Evolutionary conservation across 2,888 invertebrate genomes (phyloP).

Genomic region (Tribolium freemani): DNA sequence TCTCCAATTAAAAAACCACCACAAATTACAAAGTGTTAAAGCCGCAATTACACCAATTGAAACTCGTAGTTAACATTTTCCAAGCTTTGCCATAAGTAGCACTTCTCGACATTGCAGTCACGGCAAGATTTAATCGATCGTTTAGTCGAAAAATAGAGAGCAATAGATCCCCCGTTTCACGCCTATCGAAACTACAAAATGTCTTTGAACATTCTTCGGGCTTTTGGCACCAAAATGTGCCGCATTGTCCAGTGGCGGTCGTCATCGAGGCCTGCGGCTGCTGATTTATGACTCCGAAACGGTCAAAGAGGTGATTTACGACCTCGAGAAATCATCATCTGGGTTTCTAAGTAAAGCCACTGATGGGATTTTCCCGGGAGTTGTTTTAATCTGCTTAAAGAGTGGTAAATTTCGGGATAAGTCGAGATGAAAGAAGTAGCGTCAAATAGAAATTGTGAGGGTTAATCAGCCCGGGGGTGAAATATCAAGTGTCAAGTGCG

Average conservation of each 20-base stretch:
- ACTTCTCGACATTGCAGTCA: not conserved
- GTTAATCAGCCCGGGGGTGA: slow-evolving; percentile 19
- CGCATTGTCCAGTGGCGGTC: slow-evolving; percentile 66
- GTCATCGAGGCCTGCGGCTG: slow-evolving; percentile 60
- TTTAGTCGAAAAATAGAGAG: not conserved
- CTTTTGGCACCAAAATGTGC: slow-evolving; percentile 54
- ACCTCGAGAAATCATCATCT: slow-evolving; percentile 1
- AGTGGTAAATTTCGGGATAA: not conserved
- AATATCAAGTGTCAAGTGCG: slow-evolving; percentile 67
- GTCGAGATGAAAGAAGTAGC: not conserved
- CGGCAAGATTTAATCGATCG: slow-evolving; percentile 1
- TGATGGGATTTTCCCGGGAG: not conserved
- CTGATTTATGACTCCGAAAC: slow-evolving; percentile 61
- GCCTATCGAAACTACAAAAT: slow-evolving; percentile 57
- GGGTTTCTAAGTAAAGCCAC: not conserved
- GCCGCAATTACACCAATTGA: not conserved
- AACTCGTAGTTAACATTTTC: not conserved
- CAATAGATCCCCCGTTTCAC: slow-evolving; percentile 52
- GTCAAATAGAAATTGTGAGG: too few relatives aligned
- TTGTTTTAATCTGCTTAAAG: not conserved
- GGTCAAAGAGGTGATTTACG: slow-evolving; percentile 40
- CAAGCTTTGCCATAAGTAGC: not conserved
- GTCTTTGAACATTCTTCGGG: slow-evolving; percentile 39
- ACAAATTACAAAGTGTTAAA: not conserved
- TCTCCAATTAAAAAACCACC: not conserved